Evolutionary conservation across 1,140 invertebrate species (phyloP), one percentile per base, ranked within the genome.

Genomic region (Grapholita molesta): DNA sequence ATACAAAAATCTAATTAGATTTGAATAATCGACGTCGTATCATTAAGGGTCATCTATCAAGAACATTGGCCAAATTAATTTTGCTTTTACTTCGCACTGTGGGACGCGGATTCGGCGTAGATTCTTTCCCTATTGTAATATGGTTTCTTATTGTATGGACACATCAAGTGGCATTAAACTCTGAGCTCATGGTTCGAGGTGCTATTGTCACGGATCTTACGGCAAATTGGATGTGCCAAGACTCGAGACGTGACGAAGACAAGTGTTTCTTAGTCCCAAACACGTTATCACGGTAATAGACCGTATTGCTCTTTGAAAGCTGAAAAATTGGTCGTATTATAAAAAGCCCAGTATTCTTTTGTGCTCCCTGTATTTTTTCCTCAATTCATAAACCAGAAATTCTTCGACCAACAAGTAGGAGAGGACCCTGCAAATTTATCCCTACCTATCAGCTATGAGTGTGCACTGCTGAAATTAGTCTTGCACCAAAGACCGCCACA

Each of bases 171-270:
- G 55, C n/a, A 30, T 61, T 61, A 61, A n/a, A 61, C 55, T 25
- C 24, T 61, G 55, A 61, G 55, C 55, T 61, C 24, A 32, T 61
- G 55, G 25, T 61, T 61, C 55, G 55, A 61, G 55, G 55, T 61
- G 25, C 55, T 61, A 61, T 61, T 61, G 55, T 61, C 55, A 61
- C 18, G 28, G 55, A 61, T 61, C 55, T 61, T n/a, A 61, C 55
- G 25, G 55, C 55, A 61, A 61, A 61, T 61, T 61, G 55, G 55
- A 61, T 61, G 55, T 61, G 55, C 55, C 55, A 61, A 28, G 55
- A 25, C 24, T 15, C 12, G 25, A 32, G 55, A 61, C 55, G 55
- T 61, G 55, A 61, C 55, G 55, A 61, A 61, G 55, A 61, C 55
- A 61, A 61, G 55, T 61, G 55, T 61, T 61, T 61, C 55, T 61